Base-by-base conservation (phyloP, 1,140 invertebrate genomes). In the Caenorhabditis brenneri region DNA sequence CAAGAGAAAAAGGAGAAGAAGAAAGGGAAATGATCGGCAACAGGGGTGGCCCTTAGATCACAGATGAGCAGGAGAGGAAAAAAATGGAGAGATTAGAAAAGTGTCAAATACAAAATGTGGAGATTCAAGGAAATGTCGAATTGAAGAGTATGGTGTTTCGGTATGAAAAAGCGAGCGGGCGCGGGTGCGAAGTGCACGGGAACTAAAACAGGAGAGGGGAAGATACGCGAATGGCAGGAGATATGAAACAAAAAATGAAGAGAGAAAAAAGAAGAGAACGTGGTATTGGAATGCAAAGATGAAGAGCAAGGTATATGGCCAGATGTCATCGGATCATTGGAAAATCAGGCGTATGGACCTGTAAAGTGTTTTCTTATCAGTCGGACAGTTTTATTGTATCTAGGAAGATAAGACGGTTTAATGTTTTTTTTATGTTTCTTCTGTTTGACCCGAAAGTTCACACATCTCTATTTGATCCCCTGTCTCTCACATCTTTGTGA, bases 161-260 rank as follows among this genome's bases (percentile, higher is more conserved):
- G n/a, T 27, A 27, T 27, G 24, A 15, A 58, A 22, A 74, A 42
- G 19, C 19, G 29, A 42, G 65, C 33, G 65, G 29, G 58, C 12
- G 36, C n/a, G 33, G n/a, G 65, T 74, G 36, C 65, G 46, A 42
- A 46, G 12, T 74, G 65, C 33, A 74, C 36, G 65, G 36, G 31
- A 36, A 36, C 29, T 12, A n/a, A n/a, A n/a, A n/a, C n/a, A n/a
- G n/a, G 12, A 39, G 31, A 4, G 31, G 16, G 65, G 29, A 46
- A 31, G 65, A 74, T 74, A 74, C 65, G 65, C 65, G 46, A 36
- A 42, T 74, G 33, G 65, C 65, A 42, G 46, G 46, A 74, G 65
- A 74, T 74, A 74, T 74, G 65, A 24, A 9, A 74, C 3, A n/a
- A 29, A 58, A 58, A 58, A 58, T n/a, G 24, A 58, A 36, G 10